Evolutionary conservation across 2,797 vertebrate species (phyloP), one percentile per base, ranked within the genome.

Genomic region (Petrocephalus schoutedeni): DNA sequence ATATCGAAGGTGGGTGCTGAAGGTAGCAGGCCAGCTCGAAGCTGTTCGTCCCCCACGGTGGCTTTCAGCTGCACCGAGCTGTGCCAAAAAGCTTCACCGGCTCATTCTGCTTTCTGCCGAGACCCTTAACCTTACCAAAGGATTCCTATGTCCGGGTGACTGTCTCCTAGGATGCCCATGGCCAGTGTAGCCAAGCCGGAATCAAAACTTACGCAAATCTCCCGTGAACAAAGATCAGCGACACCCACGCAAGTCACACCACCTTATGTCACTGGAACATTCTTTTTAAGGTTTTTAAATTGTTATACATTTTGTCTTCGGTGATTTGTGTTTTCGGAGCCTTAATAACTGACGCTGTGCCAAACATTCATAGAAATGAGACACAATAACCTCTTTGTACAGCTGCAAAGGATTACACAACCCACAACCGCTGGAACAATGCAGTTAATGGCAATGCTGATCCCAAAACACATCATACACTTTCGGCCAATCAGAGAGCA

Each of bases 251-350:
- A 28, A 49, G 41, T 51, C 82, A 54, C 45, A 23, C 16, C 77
- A 45, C 10, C 32, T 82, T 51, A 19, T 82, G 80, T 41, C 80
- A 10, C 80, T 3, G 49, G 12, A 51, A 74, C 77, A 53, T 49
- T 83, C 45, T 21, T 83, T 49, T 83, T 58, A 45, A 53, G 21
- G 9, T 9, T 53, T 51, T 83, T 51, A 83, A 83, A 82, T 82
- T 51, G 49, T 12, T 51, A 51, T 53, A 10, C 23, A 57, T 54
- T 85, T 57, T 85, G 53, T 85, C 14, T 57, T 54, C 6, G 2
- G 54, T 36, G 53, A 54, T 36, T 85, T 85, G 84, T 58, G 23
- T 85, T 85, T 85, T 85, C 23, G 4, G 84, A 57, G 84, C 84
- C 54, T 14, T 58, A 57, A 85, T 23, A 85, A 19, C 51, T 58